Percentiles rank a stretch among this genome's conserved stretches.
These are phyloP conservation scores for Oenanthe melanoleuca DNA, from an alignment of 2,113 vertebrate species.

Conservation along the genomic window DNA sequence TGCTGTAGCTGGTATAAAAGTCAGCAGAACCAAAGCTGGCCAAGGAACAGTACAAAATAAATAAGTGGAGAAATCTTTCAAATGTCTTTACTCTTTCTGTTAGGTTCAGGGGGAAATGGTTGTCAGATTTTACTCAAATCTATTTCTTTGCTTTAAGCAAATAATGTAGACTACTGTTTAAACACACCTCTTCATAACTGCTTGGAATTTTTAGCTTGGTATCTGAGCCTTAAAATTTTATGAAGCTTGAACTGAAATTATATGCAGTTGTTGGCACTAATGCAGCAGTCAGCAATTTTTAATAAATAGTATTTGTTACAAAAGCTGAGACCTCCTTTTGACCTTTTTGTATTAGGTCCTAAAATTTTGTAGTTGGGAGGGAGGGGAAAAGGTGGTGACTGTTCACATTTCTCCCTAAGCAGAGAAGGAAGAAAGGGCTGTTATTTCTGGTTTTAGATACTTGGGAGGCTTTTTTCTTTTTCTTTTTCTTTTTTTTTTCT, in stretches of 20 bases:
- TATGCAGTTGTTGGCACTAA: constrained; percentile 68
- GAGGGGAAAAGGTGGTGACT: constrained; percentile 39
- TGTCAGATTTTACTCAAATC: constrained; percentile 53
- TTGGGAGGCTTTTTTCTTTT: not conserved
- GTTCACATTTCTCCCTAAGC: constrained; percentile 27
- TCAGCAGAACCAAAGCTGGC: constrained; percentile 1
- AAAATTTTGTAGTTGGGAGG: constrained; percentile 1
- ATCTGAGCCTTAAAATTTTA: constrained; percentile 67
- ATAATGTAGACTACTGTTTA: constrained; percentile 60
- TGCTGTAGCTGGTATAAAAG: not conserved
- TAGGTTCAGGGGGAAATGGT: constrained; percentile 15
- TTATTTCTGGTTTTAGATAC: constrained; percentile 34
- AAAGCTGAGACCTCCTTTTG: constrained; percentile 30
- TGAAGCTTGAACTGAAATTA: constrained; percentile 67
- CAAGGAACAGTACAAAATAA: constrained; percentile 35
- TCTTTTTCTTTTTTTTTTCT: not conserved
- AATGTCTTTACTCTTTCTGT: constrained; percentile 27
- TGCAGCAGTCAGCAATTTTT: constrained; percentile 67
- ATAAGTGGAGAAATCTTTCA: constrained; percentile 47
- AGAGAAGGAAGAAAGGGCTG: constrained; percentile 20
- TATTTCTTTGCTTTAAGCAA: constrained; percentile 61
- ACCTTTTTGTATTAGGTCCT: constrained; percentile 10
- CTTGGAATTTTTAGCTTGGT: constrained; percentile 55
- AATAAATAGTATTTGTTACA: constrained; percentile 62
- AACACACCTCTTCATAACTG: constrained; percentile 56